These are phyloP conservation scores for Apoderus coryli DNA, from an alignment of 2,888 invertebrate genomes.

Conservation along the genomic window DNA sequence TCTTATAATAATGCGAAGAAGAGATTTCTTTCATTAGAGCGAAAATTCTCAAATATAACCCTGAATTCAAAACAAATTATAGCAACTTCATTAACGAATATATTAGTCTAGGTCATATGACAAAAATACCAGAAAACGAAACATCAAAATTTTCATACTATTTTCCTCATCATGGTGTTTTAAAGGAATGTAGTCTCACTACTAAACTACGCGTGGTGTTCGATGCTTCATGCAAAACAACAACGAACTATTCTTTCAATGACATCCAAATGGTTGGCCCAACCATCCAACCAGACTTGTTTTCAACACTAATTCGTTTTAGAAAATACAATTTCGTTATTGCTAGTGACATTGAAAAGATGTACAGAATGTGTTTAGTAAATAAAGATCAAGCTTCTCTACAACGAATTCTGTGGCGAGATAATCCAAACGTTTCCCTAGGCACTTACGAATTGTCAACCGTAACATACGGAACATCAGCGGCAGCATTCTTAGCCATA, in stretches of 20 bases:
- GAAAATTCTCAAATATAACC: constrained; percentile 8
- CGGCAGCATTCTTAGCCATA: too few relatives aligned
- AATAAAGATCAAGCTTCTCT: constrained; percentile 2
- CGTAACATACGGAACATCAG: constrained; percentile 7
- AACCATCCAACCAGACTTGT: constrained; percentile 7
- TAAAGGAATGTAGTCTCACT: constrained; percentile 7
- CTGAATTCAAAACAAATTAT: constrained; percentile 8
- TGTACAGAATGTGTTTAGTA: constrained; percentile 7
- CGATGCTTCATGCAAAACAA: constrained; percentile 6
- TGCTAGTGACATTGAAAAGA: constrained; percentile 7
- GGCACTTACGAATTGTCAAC: constrained; percentile 4
- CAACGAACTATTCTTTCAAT: constrained; percentile 8
- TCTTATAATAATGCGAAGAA: constrained; percentile 8
- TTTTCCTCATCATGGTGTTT: constrained; percentile 6
- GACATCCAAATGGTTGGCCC: constrained; percentile 8
- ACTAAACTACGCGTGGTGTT: constrained; percentile 9
- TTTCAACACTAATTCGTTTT: too few relatives aligned
- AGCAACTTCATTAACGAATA: constrained; percentile 8
- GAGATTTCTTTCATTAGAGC: constrained; percentile 7
- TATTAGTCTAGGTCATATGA: constrained; percentile 9
- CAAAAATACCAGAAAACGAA: too few relatives aligned
- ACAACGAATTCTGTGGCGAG: constrained; percentile 7
- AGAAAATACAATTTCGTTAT: constrained; percentile 6
- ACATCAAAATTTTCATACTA: too few relatives aligned
- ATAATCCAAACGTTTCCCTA: constrained; percentile 4